A percentile compares a stretch with the other conserved stretches of the same genome.
Evolutionary conservation across 2,113 vertebrate species (phyloP).

Genomic region (Ceratotherium simum): DNA sequence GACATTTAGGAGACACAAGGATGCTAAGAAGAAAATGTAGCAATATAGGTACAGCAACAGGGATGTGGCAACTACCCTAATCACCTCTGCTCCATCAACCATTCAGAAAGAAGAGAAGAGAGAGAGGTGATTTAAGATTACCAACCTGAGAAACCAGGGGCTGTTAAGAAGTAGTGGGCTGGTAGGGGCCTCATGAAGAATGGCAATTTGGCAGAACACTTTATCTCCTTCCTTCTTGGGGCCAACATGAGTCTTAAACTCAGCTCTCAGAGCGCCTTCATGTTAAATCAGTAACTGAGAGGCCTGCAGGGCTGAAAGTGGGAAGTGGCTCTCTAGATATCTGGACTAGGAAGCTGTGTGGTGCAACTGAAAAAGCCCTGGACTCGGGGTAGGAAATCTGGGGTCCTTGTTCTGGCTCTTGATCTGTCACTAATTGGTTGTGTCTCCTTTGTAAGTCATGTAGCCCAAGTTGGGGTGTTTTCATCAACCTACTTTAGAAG

Average conservation of each 20-base stretch:
- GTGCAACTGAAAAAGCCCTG: not conserved
- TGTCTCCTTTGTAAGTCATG: not conserved
- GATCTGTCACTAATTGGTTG: not conserved
- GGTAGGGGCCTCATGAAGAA: not conserved
- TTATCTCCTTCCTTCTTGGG: not conserved
- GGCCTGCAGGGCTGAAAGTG: not conserved
- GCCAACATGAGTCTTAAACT: not conserved
- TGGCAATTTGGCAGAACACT: not conserved
- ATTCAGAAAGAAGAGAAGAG: not conserved
- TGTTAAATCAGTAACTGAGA: not conserved
- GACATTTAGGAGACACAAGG: not conserved
- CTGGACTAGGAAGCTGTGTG: not conserved
- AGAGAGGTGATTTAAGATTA: not conserved
- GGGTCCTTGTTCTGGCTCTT: not conserved
- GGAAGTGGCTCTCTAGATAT: conserved; percentile 5
- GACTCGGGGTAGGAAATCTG: not conserved
- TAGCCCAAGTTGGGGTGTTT: not conserved
- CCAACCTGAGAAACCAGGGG: not conserved
- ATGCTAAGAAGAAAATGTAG: not conserved
- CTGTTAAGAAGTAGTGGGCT: not conserved
- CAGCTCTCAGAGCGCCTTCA: not conserved
- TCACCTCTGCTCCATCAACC: not conserved
- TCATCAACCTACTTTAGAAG: not conserved
- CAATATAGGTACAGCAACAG: not conserved
- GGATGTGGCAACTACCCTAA: accelerated